Percentiles rank a stretch among this genome's conserved stretches.
phyloP scores from a whole-genome alignment of 2,888 invertebrate genomes.

The Macroteleia sp. region DNA sequence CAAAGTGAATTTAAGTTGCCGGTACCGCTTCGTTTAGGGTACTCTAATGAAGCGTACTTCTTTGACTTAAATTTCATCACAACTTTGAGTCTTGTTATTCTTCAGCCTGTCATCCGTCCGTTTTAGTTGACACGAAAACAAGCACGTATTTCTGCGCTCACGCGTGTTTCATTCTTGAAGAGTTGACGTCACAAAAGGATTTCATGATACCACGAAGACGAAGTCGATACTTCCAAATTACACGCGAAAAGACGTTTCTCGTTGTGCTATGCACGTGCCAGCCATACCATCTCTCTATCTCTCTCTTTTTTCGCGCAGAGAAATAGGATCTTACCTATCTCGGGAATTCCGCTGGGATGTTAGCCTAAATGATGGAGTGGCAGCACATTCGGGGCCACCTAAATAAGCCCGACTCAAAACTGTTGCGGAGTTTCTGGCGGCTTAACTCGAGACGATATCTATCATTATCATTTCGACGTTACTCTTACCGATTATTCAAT shows the following conservation, averaged over 20 bases:
- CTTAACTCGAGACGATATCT: slow-evolving; percentile 55
- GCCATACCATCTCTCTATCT: not conserved
- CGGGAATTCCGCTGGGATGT: slow-evolving; percentile 72
- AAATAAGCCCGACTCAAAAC: slow-evolving; percentile 58
- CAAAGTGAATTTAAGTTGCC: slow-evolving; percentile 11
- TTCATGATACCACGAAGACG: not conserved
- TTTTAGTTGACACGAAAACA: not conserved
- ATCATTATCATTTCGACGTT: slow-evolving; percentile 59
- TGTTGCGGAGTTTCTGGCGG: slow-evolving; percentile 40
- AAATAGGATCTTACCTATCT: slow-evolving; percentile 44
- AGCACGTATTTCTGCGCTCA: not conserved
- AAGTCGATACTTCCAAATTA: slow-evolving; percentile 58
- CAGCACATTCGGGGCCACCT: slow-evolving; percentile 52
- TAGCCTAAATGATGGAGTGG: slow-evolving; percentile 79
- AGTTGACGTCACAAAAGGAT: slow-evolving; percentile 34
- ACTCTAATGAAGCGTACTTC: slow-evolving; percentile 6
- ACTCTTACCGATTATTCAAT: slow-evolving; percentile 55
- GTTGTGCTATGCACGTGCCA: slow-evolving; percentile 42
- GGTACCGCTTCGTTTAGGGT: not conserved
- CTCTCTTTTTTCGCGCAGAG: slow-evolving; percentile 23
- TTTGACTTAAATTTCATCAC: slow-evolving; percentile 13
- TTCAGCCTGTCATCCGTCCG: no score
- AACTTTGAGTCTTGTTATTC: not conserved
- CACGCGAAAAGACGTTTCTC: slow-evolving; percentile 29
- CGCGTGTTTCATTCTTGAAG: slow-evolving; percentile 19